Evolutionary conservation across 2,797 vertebrate genomes (phyloP).

Genomic region (Rhynchotus rufescens): DNA sequence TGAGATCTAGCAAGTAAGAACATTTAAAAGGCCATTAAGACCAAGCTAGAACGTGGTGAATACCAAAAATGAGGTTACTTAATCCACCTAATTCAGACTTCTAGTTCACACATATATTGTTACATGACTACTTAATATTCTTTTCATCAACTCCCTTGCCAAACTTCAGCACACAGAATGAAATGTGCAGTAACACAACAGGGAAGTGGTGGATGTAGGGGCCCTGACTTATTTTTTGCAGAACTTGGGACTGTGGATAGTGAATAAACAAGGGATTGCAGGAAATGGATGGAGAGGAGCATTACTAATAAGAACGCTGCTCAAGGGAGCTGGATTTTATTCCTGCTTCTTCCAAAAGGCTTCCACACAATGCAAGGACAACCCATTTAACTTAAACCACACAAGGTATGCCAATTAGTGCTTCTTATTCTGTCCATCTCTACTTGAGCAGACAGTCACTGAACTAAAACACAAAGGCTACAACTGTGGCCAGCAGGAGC

Average conservation of each 20-base stretch:
- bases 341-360: neutral
- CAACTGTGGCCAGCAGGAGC: neutral
- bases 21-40: neutral
- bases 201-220: neutral
- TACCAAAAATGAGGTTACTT: neutral
- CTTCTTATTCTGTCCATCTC: neutral
- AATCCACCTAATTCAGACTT: neutral
- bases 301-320: neutral
- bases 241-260: neutral
- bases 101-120: neutral
- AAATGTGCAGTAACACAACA: neutral
- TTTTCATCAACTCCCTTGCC: neutral
- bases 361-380: neutral
- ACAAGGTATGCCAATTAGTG: neutral
- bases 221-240: neutral
- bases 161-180: neutral
- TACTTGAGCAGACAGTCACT: neutral
- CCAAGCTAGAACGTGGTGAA: neutral
- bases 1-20: neutral
- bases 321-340: neutral
- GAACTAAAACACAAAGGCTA: neutral
- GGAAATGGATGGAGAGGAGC: neutral
- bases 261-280: neutral
- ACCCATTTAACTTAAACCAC: neutral
- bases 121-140: neutral